Evolutionary conservation across 2,113 vertebrate genomes (phyloP).

Genomic region (Macaca nemestrina): DNA sequence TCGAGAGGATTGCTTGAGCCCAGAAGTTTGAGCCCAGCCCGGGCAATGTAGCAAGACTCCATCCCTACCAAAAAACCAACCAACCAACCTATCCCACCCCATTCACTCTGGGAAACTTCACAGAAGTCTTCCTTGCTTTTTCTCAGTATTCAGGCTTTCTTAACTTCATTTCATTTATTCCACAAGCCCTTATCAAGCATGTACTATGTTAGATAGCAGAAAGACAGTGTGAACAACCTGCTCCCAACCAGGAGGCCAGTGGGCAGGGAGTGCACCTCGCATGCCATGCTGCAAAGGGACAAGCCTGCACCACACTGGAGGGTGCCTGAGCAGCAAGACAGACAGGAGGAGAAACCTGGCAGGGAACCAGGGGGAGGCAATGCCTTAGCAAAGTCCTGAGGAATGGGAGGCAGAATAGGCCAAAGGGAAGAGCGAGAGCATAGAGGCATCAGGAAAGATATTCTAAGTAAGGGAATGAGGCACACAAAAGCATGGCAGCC

Average conservation of each 20-base stretch:
- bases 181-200: not conserved
- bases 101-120: not conserved
- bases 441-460: not conserved
- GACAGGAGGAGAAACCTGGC: not conserved
- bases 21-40: no score
- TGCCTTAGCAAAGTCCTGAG: not conserved
- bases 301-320: rapidly evolving
- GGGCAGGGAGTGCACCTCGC: no score
- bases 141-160: not conserved
- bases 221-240: not conserved
- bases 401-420: not conserved
- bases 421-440: not conserved
- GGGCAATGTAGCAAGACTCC: no score
- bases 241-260: not conserved
- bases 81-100: not conserved
- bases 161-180: not conserved
- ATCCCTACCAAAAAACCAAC: no score
- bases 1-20: no score
- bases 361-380: not conserved
- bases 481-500: not conserved
- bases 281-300: rapidly evolving
- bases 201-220: not conserved
- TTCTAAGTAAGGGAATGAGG: not conserved
- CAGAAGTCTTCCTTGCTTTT: not conserved
- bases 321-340: not conserved